phyloP scores from a whole-genome alignment of 2,797 vertebrate genomes.

The Rhinatrema bivittatum region DNA sequence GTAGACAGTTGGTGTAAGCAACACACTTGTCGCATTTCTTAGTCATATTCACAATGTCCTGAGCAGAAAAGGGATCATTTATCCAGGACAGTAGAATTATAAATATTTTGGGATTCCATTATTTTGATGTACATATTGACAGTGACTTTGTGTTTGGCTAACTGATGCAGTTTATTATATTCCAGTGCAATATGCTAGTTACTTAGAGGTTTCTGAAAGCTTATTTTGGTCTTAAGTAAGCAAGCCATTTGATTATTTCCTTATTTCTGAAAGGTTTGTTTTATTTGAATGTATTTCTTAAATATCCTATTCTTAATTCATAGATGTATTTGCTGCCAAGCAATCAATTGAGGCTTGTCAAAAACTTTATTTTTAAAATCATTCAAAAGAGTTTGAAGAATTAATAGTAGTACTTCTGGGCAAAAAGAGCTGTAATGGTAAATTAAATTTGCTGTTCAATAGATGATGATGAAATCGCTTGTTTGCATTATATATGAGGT shows the following conservation, averaged over 20 bases:
- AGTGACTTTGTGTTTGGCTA: constrained; percentile 23
- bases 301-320: constrained; percentile 24
- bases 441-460: constrained; percentile 59
- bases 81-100: constrained; percentile 16
- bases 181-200: neutral
- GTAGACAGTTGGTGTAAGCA: constrained; percentile 28
- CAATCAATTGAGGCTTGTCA: constrained; percentile 35
- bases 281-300: neutral
- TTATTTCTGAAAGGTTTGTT: constrained; percentile 17
- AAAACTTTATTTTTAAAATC: constrained; percentile 40
- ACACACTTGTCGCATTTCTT: constrained; percentile 26
- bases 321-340: too few relatives aligned
- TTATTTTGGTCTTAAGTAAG: neutral
- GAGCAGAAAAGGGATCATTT: constrained; percentile 20
- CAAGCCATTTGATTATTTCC: constrained; percentile 13
- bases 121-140: constrained; percentile 19
- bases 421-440: too few relatives aligned
- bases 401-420: too few relatives aligned
- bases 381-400: constrained; percentile 53
- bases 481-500: constrained; percentile 63
- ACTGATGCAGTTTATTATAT: constrained; percentile 6
- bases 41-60: constrained; percentile 22
- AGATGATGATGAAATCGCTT: constrained; percentile 58
- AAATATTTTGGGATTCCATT: constrained; percentile 13
- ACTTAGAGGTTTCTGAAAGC: constrained; percentile 15